phyloP scores from a whole-genome alignment of 2,888 invertebrate species.

The Netelia virgata region DNA sequence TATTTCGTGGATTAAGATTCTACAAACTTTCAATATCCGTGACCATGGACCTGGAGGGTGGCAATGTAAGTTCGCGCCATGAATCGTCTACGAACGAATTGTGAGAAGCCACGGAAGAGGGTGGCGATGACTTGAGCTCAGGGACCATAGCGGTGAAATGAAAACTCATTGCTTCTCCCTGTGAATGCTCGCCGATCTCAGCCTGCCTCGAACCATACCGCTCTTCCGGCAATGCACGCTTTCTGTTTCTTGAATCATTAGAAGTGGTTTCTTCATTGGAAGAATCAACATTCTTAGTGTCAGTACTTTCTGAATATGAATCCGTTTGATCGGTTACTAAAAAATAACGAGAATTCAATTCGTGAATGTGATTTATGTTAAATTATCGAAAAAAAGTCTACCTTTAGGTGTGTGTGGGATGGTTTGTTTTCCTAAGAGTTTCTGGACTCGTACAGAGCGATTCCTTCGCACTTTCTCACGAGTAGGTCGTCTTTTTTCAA shows the following conservation, averaged over 20 bases:
- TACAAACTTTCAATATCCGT: background rate
- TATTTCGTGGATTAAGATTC: too few relatives aligned
- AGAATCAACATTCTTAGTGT: background rate
- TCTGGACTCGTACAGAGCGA: slow-evolving; percentile 20
- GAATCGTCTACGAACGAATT: background rate
- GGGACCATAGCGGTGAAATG: slow-evolving; percentile 33
- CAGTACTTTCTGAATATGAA: background rate
- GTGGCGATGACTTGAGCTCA: slow-evolving; percentile 39
- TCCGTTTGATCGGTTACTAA: background rate
- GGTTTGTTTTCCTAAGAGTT: slow-evolving; percentile 20
- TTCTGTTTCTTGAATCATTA: background rate
- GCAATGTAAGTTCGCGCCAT: background rate
- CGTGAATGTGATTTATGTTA: background rate
- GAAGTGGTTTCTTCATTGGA: slow-evolving; percentile 15
- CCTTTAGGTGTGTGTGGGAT: slow-evolving; percentile 1
- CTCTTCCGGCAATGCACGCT: background rate
- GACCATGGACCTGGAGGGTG: too few relatives aligned
- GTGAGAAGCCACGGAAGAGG: slow-evolving; percentile 1
- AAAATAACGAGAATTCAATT: background rate
- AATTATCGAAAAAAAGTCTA: background rate
- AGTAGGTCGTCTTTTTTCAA: slow-evolving; percentile 23
- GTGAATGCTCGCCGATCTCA: background rate
- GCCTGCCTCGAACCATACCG: background rate
- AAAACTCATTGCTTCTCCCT: slow-evolving; percentile 11
- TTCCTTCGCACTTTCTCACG: slow-evolving; percentile 19